phyloP scores from a whole-genome alignment of 2,888 invertebrate species.

The Stenolophus ochropezus region DNA sequence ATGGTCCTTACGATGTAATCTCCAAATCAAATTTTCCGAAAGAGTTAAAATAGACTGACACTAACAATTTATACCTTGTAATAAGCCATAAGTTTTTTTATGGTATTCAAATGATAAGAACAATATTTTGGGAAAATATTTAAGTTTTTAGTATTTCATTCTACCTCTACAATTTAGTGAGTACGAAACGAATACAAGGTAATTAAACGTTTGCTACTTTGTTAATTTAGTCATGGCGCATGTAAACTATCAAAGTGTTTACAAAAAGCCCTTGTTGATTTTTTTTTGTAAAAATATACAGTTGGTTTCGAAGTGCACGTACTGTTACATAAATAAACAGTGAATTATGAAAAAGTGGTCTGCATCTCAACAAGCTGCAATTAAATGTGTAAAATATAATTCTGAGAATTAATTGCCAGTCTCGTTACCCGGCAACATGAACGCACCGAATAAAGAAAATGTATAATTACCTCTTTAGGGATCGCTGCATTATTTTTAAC shows the following conservation, averaged over 20 bases:
- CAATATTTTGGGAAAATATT: too few species aligned
- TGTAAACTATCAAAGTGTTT: background rate
- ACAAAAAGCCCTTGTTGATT: background rate
- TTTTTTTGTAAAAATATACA: background rate
- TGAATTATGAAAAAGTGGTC: constrained; percentile 22
- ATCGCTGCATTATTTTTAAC: constrained; percentile 35
- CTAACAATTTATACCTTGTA: too few species aligned
- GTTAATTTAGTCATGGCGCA: background rate
- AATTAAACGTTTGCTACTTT: background rate
- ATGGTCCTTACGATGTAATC: too few species aligned
- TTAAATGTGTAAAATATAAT: constrained; percentile 47
- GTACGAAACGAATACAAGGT: too few species aligned
- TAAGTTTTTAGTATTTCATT: too few species aligned
- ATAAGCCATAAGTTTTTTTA: too few species aligned
- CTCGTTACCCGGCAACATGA: constrained; percentile 29
- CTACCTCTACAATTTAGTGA: too few species aligned
- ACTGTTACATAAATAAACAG: background rate
- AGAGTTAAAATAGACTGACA: too few species aligned
- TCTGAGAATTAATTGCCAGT: constrained; percentile 41
- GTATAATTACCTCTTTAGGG: constrained; percentile 51
- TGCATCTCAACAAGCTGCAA: constrained; percentile 30
- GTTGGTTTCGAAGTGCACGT: background rate
- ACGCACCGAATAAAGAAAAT: constrained; percentile 28
- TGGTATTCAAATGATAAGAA: too few species aligned
- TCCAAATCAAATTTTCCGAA: too few species aligned